A percentile compares a stretch with the other conserved stretches of the same genome.
These are phyloP conservation scores for Phengaris arion DNA, from an alignment of 2,888 invertebrate species.

Conservation along the genomic window DNA sequence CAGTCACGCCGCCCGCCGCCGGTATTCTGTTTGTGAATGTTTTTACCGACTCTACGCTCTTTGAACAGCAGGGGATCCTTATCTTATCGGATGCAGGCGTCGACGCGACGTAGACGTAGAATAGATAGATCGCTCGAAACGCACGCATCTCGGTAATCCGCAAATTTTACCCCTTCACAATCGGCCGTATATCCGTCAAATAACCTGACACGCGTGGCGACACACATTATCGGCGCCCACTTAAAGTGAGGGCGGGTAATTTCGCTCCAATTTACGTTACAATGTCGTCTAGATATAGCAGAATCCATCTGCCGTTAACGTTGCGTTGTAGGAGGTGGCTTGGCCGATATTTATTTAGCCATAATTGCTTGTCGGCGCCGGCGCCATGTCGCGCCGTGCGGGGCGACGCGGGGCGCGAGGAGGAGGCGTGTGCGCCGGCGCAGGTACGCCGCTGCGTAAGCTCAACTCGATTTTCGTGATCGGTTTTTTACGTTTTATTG, in stretches of 20 bases:
- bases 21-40: conserved; percentile 64
- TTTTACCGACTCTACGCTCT: conserved; percentile 57
- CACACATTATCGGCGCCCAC: conserved; percentile 48
- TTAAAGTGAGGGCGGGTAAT: conserved; percentile 19
- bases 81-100: conserved; percentile 59
- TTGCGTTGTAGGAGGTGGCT: conserved; percentile 67
- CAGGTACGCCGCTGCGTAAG: conserved; percentile 70
- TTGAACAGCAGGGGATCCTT: conserved; percentile 42
- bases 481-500: conserved; percentile 63
- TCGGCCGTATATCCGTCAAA: conserved; percentile 47
- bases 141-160: conserved; percentile 41
- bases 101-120: conserved; percentile 47
- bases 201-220: conserved; percentile 54
- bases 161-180: conserved; percentile 33
- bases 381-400: conserved; percentile 71
- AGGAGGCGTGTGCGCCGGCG: conserved; percentile 51
- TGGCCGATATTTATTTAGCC: conserved; percentile 78
- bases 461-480: conserved; percentile 74
- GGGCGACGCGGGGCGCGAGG: conserved; percentile 43
- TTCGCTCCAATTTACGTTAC: conserved; percentile 46
- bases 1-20: conserved; percentile 47
- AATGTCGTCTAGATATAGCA: conserved; percentile 67
- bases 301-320: conserved; percentile 68
- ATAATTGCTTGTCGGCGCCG: conserved; percentile 79
- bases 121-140: conserved; percentile 45